A percentile compares a stretch with the other conserved stretches of the same genome.
phyloP scores from a whole-genome alignment of 2,888 invertebrate species.

The Heliconius sara region DNA sequence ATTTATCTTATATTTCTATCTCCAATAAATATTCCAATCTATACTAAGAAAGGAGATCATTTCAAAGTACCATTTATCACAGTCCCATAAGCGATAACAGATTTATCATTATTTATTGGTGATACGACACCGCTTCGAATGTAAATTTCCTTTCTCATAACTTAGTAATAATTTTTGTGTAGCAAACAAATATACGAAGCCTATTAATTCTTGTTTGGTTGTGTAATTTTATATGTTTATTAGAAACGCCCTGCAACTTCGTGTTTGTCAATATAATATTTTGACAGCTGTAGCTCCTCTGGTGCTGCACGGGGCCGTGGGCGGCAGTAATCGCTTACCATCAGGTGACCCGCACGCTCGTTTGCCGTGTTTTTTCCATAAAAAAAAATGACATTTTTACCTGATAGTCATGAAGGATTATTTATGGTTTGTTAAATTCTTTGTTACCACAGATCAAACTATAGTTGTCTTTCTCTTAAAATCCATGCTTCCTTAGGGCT shows the following conservation, averaged over 20 bases:
- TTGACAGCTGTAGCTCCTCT: too few species aligned
- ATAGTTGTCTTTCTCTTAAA: too few species aligned
- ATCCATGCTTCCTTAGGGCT: too few species aligned
- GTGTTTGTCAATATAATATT: too few species aligned
- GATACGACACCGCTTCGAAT: constrained; percentile 29
- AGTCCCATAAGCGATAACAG: constrained; percentile 35
- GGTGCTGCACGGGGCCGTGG: too few species aligned
- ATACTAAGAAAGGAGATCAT: constrained; percentile 16
- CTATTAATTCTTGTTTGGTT: neutral
- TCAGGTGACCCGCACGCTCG: too few species aligned
- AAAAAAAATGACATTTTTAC: too few species aligned
- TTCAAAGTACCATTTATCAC: constrained; percentile 31
- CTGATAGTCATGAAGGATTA: too few species aligned
- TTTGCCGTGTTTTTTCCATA: too few species aligned
- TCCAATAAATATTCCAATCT: constrained; percentile 6
- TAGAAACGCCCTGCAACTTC: neutral
- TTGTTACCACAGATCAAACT: too few species aligned
- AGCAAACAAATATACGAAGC: constrained; percentile 16
- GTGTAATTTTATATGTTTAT: neutral
- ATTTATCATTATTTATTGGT: constrained; percentile 34
- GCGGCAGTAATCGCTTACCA: too few species aligned
- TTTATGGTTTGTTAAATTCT: too few species aligned
- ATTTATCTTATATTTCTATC: neutral
- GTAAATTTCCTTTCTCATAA: constrained; percentile 27
- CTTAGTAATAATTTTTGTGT: constrained; percentile 16